These are phyloP conservation scores for Epizoanthus rinbou DNA, from an alignment of 92 coral and sea anemone species.

Conservation along the genomic window DNA sequence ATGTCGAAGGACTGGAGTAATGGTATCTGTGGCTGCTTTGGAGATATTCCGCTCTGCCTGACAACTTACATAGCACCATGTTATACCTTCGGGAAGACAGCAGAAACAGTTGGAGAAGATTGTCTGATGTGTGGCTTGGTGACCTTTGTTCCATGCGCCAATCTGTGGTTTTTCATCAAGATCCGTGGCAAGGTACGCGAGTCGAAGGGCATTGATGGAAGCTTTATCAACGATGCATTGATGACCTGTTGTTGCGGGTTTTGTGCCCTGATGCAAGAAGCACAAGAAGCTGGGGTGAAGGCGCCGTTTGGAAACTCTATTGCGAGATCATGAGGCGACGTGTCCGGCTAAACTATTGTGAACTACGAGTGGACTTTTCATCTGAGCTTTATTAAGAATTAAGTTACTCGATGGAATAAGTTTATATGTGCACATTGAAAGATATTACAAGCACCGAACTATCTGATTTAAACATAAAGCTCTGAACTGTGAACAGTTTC, in stretches of 20 bases:
- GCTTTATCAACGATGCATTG: constrained; percentile 71
- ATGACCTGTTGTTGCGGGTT: constrained; percentile 82
- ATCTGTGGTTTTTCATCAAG: constrained; percentile 74
- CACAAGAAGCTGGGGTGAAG: constrained; percentile 92
- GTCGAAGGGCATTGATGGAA: constrained; percentile 84
- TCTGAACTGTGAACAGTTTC: too few species aligned
- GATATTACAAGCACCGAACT: too few species aligned
- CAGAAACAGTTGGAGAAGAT: constrained; percentile 97
- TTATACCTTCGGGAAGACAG: constrained; percentile 92
- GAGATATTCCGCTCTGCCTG: constrained; percentile 79
- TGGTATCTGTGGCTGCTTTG: constrained; percentile 80
- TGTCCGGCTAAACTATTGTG: too few species aligned
- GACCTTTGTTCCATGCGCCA: constrained; percentile 74
- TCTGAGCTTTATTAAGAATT: too few species aligned
- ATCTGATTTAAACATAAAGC: too few species aligned
- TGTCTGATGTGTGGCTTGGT: constrained; percentile 89
- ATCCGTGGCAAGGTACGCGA: constrained; percentile 94
- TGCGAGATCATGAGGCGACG: constrained; percentile 63
- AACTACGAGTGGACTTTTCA: too few species aligned
- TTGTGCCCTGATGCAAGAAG: constrained; percentile 81
- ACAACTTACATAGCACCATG: constrained; percentile 86
- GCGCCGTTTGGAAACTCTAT: constrained; percentile 94
- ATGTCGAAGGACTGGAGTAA: constrained; percentile 69
- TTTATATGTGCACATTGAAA: too few species aligned
- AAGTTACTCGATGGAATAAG: too few species aligned